Base-by-base conservation (phyloP, 2,113 vertebrate genomes). In the Syngnathus typhle region DNA sequence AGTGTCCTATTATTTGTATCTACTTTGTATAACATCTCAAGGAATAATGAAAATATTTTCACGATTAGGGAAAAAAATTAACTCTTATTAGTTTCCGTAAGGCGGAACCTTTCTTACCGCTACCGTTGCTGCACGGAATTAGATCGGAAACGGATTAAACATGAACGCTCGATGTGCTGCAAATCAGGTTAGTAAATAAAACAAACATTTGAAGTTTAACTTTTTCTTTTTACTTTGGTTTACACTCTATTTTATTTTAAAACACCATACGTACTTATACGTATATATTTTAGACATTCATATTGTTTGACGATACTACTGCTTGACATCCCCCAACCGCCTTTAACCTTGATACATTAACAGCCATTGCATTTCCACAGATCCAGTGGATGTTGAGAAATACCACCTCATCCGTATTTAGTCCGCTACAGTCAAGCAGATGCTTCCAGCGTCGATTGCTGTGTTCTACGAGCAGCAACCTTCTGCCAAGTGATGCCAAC, bases 321-420 rank as follows among this genome's bases (percentile, higher is more conserved):
- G 21, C 52, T 55, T 12, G 23, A 18, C 5, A 58, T 23, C 21
- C 60, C 10, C 5, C n/a, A 23, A 51, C 38, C 32, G 5, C 32
- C 18, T 47, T 36, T 36, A 64, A 64, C 62, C 62, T 49, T 49
- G 41, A 19, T 49, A 41, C 41, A 10, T 64, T 73, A 23, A 44
- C 11, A 51, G 0, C 5, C 6, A 6, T 55, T 0, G 1, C 16
- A 37, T 55, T 61, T 21, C 55, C 38, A 0, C 73, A 92, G 91
- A 58, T 87, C 67, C 61, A 90, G 19, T 82, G 82, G 81, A 67
- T 67, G 36, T 55, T 80, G 59, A 81, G 72, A 61, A 76, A 65
- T 19, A 52, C 46, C 39, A 15, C 67, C 27, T 37, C 38, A 1
- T 68, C 68, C 44, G 16, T 44, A 0, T 15, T 65, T 19, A 60